Evolutionary conservation across 2,888 invertebrate species (phyloP).

Genomic region (Microctonus hyperodae): DNA sequence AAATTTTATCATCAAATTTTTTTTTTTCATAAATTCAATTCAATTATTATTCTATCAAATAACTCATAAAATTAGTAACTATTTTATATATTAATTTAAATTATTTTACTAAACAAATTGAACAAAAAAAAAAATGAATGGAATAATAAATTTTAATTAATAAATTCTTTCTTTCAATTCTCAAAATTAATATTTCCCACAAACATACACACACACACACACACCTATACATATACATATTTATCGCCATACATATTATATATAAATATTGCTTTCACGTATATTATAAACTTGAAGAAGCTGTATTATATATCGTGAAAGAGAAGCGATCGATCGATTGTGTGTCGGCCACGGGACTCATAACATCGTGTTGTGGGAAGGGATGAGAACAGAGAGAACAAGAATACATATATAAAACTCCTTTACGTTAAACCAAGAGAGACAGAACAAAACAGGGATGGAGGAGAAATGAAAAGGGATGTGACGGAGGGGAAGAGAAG

Average conservation of each 20-base stretch:
- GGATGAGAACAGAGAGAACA: not conserved
- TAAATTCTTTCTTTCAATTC: not conserved
- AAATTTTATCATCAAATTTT: too few relatives aligned
- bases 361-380: not conserved
- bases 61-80: too few relatives aligned
- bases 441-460: too few relatives aligned
- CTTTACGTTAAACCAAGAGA: too few relatives aligned
- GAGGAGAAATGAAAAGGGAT: not conserved
- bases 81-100: too few relatives aligned
- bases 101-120: too few relatives aligned
- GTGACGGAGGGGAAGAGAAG: conserved; percentile 12
- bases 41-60: too few relatives aligned
- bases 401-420: too few relatives aligned
- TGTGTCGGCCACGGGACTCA: conserved; percentile 6
- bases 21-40: too few relatives aligned
- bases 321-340: conserved; percentile 18
- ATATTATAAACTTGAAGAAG: not conserved
- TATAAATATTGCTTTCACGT: not conserved
- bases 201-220: not conserved
- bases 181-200: not conserved
- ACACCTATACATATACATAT: not conserved
- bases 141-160: too few relatives aligned
- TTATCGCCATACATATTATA: too few relatives aligned
- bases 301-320: not conserved
- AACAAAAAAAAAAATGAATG: too few relatives aligned